Base-by-base conservation (phyloP, 1,140 invertebrate species). In the Drosophila takahashii region DNA sequence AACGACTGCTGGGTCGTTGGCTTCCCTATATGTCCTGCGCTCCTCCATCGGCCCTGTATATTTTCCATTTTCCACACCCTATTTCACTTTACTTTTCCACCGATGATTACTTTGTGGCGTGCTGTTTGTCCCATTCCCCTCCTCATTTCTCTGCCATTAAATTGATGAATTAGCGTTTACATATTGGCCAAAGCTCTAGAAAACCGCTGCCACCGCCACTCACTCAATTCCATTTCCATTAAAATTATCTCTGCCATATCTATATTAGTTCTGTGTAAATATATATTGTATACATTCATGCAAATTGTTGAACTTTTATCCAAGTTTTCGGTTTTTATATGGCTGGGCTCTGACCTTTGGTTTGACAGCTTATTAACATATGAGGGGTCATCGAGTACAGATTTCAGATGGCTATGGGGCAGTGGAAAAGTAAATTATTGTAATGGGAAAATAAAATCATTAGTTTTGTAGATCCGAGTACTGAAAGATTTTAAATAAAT, bases 151-250 rank as follows among this genome's bases (percentile, higher is more conserved):
- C 52, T 58, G 58, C 45, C 73, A 85, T 80, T 80, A 85, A 85
- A 80, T 81, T 81, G 81, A 85, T 85, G 77, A 80, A 85, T 77
- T 77, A 54, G 54, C 74, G 44, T 70, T 77, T 84, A 65, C 64
- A 67, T 79, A 71, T 77, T 62, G 66, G 50, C 41, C 60, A 16
- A 18, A 42, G 69, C 51, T 52, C 39, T 60, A 22, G 44, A 13
- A 32, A 61, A 10, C 15, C 5, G 4, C 34, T 4, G 2, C 34
- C 54, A 39, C 10, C 22, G 2, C 29, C 67, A 34, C 32, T 22
- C 44, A 26, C 47, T 44, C 47, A 34, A 53, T 41, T 73, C 13
- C 29, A 58, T 70, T 83, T 67, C 37, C 57, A 64, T 74, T 61
- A 57, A 75, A 65, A 75, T 57, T 75, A 65, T 58, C 45, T 75